Evolutionary conservation across 2,888 invertebrate species (phyloP), one percentile per base, ranked within the genome.

Genomic region (Nomada fucata): DNA sequence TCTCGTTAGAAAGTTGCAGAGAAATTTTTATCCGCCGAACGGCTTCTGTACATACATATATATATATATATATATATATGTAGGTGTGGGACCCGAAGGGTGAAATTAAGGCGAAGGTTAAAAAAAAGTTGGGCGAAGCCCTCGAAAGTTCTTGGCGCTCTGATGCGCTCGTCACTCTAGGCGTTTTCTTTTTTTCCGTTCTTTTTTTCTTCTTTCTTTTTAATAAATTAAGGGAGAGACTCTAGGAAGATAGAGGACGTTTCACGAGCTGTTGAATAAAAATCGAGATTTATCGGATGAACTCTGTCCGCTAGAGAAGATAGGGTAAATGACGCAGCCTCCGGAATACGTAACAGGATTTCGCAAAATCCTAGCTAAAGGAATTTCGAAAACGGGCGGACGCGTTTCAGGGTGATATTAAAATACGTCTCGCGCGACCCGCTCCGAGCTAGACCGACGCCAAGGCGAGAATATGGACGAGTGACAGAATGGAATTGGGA

Each of bases 211-310:
- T 18, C n/a, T 44, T 47, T 13, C 15, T 36, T 9, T 52, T 26
- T 42, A 60, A 60, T 65, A 79, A 79, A 79, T 79, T 77, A 77
- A 77, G 59, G 47, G 26, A 23, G 70, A 57, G 61, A 36, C 65
- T 18, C 15, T 7, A n/a, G 68, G 63, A 55, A 68, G 77, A 82
- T 77, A 59, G 65, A 79, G 59, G 59, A 42, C 60, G 71, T 72
- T 72, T 79, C 78, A 57, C 68, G 72, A 64, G 36, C 52, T 11
- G 63, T 44, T 76, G 82, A 79, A 60, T 78, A 78, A 79, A 70
- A 79, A 80, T 80, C 68, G 71, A 79, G 79, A 79, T 79, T 80
- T 72, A 72, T 79, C 67, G 79, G 79, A 52, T 29, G 67, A 55
- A 71, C 53, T 20, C 42, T 42, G 71, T 50, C 42, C 64, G 67